Conservation (phyloP, 2,888 invertebrate species). For the Megamerina dolium region DNA sequence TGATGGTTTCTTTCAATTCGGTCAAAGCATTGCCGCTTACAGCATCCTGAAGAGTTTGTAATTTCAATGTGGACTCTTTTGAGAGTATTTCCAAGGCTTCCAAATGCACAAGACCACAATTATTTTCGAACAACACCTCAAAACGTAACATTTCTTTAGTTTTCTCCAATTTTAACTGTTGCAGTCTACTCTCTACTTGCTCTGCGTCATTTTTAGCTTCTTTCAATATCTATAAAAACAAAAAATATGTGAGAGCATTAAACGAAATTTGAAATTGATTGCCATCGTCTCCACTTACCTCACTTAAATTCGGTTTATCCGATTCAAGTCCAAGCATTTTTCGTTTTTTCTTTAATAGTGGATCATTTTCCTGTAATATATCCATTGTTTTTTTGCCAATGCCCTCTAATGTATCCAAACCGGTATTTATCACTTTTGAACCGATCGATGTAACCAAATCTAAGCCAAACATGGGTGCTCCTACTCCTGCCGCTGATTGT, state of each 20-base stretch:
- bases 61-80: conserved; percentile 68
- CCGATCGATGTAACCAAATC: conserved; percentile 48
- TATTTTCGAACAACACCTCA: conserved; percentile 79
- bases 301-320: conserved; percentile 41
- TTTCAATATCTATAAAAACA: conserved; percentile 53
- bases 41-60: conserved; percentile 59
- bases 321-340: conserved; percentile 49
- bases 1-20: conserved; percentile 69
- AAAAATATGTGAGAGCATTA: neutral
- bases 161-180: conserved; percentile 36
- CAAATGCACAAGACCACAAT: conserved; percentile 79
- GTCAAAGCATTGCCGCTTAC: conserved; percentile 56
- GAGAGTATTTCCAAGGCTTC: conserved; percentile 90
- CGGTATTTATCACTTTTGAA: conserved; percentile 69
- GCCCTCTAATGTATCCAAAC: conserved; percentile 82
- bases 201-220: conserved; percentile 67
- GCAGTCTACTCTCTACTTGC: conserved; percentile 39
- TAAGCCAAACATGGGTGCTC: conserved; percentile 28
- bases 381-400: conserved; percentile 95
- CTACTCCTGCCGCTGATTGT: neutral
- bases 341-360: conserved; percentile 68
- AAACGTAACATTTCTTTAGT: conserved; percentile 58
- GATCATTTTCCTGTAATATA: conserved; percentile 87
- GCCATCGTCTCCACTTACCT: conserved; percentile 20
- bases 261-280: neutral